Conservation (phyloP, 2,113 vertebrate genomes). For the Myiozetetes cayanensis region DNA sequence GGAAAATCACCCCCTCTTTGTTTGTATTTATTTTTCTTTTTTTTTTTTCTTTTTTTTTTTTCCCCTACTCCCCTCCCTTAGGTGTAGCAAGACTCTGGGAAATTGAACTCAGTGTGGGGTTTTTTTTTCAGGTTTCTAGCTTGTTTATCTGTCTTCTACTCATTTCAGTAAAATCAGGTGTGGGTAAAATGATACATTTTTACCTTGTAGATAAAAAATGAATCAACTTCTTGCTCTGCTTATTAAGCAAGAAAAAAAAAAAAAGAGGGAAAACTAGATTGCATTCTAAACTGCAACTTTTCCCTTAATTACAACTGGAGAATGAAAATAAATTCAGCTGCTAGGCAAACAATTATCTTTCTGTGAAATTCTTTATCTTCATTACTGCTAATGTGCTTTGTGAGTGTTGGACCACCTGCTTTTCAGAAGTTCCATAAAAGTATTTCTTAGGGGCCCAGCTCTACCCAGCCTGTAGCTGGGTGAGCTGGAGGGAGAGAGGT, state of each 20-base stretch:
- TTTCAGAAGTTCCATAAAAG: neutral
- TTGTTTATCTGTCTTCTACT: neutral
- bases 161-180: constrained; percentile 1
- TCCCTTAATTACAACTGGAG: constrained; percentile 37
- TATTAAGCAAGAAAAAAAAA: constrained; percentile 19
- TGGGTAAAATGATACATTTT: neutral
- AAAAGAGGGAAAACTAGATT: neutral
- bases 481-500: neutral
- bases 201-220: constrained; percentile 10
- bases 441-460: constrained; percentile 33
- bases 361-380: constrained; percentile 54
- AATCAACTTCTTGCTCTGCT: neutral
- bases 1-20: neutral
- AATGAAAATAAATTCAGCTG: constrained; percentile 33
- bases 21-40: neutral
- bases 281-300: constrained; percentile 31
- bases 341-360: constrained; percentile 51
- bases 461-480: neutral
- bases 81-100: neutral
- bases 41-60: neutral
- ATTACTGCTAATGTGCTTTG: constrained; percentile 35
- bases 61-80: no score
- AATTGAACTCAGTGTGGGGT: neutral
- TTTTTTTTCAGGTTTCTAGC: neutral
- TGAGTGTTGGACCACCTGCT: constrained; percentile 14